Percentiles rank a stretch among this genome's conserved stretches.
These are phyloP conservation scores for Rhorus exstirpatorius DNA, from an alignment of 2,888 invertebrate species.

Conservation along the genomic window DNA sequence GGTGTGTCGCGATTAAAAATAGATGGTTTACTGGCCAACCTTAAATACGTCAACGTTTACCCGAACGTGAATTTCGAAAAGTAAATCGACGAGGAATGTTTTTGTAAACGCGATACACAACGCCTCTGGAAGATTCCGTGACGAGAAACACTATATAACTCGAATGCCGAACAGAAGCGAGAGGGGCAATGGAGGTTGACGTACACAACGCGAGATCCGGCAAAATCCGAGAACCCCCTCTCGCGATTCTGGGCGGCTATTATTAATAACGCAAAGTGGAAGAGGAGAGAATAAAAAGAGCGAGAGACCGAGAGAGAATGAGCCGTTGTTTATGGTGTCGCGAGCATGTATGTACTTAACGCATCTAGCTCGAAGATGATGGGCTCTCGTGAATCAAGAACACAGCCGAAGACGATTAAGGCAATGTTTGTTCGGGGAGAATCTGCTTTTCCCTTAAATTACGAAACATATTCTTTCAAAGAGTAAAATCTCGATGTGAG, in stretches of 20 bases:
- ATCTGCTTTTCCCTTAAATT: conserved; percentile 32
- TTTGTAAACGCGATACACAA: conserved; percentile 79
- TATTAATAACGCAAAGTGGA: conserved; percentile 80
- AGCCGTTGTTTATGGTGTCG: conserved; percentile 79
- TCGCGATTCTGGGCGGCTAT: conserved; percentile 72
- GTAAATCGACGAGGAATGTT: conserved; percentile 85
- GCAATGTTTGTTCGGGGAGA: conserved; percentile 46
- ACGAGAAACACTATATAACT: conserved; percentile 79
- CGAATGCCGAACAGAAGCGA: conserved; percentile 77
- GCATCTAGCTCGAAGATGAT: conserved; percentile 60
- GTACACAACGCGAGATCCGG: conserved; percentile 47
- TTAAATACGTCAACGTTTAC: conserved; percentile 85
- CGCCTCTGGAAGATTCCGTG: conserved; percentile 76
- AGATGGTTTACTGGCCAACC: conserved; percentile 84
- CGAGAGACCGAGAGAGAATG: conserved; percentile 51
- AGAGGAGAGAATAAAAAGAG: conserved; percentile 57
- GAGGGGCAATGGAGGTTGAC: conserved; percentile 24
- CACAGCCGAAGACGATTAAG: conserved; percentile 62
- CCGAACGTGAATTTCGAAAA: conserved; percentile 82
- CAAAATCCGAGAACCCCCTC: conserved; percentile 47
- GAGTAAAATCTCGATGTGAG: neutral
- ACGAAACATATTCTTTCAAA: conserved; percentile 10
- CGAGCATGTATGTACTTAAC: conserved; percentile 72
- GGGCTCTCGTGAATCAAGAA: conserved; percentile 61
- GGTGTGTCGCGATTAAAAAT: conserved; percentile 77